Percentiles rank a stretch among this genome's conserved stretches.
Conservation (phyloP, 1,140 invertebrate species). For the Drosophila funebris region DNA sequence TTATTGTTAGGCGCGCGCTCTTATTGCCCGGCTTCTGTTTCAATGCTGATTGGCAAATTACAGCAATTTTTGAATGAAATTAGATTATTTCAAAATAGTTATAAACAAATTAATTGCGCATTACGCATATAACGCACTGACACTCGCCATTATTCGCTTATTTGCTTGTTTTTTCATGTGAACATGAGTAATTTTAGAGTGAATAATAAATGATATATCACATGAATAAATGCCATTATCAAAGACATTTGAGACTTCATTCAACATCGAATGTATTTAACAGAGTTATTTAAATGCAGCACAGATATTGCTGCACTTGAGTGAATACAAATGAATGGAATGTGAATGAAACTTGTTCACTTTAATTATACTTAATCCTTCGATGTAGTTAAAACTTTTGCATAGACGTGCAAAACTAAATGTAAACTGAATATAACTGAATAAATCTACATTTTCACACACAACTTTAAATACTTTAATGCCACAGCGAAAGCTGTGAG, state of each 20-base stretch:
- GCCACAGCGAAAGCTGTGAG: neutral
- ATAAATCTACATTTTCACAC: slow-evolving; percentile 2
- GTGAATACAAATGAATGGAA: no score
- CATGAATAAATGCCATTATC: neutral
- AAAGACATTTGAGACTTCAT: no score
- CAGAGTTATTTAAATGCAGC: neutral
- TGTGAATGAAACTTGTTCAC: neutral
- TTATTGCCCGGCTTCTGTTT: slow-evolving; percentile 59
- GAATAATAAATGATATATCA: neutral
- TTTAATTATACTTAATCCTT: neutral
- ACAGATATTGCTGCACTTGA: no score
- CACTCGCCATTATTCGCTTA: neutral
- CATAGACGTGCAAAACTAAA: neutral
- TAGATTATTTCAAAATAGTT: slow-evolving; percentile 79
- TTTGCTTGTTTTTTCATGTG: neutral
- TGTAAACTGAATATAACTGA: neutral
- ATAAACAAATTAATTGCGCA: slow-evolving; percentile 76
- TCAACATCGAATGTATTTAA: neutral
- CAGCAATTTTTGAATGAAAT: slow-evolving; percentile 70
- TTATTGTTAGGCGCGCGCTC: slow-evolving; percentile 43
- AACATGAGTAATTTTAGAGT: neutral
- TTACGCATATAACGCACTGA: slow-evolving; percentile 22
- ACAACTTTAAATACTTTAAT: slow-evolving; percentile 6
- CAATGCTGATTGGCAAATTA: slow-evolving; percentile 81
- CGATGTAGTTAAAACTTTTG: neutral